Evolutionary conservation across 2,797 vertebrate genomes (phyloP).

Genomic region (Clamator glandarius): DNA sequence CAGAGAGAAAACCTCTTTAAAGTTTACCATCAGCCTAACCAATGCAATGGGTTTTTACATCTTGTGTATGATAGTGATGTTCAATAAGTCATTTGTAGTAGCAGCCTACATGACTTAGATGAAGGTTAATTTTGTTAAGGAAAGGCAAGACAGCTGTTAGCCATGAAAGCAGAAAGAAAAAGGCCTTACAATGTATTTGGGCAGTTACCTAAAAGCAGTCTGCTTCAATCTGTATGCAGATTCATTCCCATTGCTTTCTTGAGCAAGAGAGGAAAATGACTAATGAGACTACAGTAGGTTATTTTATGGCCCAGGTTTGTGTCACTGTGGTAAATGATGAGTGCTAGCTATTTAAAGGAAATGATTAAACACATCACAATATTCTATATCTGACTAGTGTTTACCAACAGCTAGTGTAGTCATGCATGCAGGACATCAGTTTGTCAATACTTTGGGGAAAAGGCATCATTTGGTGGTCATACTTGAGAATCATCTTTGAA

Average conservation of each 20-base stretch:
- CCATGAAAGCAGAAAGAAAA: background rate
- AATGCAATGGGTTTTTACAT: background rate
- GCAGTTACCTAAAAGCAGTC: background rate
- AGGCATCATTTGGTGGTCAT: background rate
- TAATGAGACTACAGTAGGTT: background rate
- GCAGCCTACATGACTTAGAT: background rate
- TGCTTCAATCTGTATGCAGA: background rate
- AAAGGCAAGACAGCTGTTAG: background rate
- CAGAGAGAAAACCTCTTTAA: background rate
- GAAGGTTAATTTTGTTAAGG: constrained; percentile 10
- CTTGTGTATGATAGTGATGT: background rate
- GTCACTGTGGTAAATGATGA: background rate
- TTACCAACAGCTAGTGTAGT: background rate
- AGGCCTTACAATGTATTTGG: background rate
- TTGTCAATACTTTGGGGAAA: background rate
- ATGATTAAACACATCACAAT: background rate
- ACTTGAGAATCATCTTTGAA: background rate
- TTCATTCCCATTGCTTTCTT: background rate
- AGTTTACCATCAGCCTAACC: background rate
- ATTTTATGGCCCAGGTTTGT: background rate
- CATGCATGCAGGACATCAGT: background rate
- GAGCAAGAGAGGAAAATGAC: background rate
- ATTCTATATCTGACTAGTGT: background rate
- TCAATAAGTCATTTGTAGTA: background rate
- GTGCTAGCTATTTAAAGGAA: background rate